Conservation (phyloP, 2,888 invertebrate genomes). For the Perithous albicinctus region DNA sequence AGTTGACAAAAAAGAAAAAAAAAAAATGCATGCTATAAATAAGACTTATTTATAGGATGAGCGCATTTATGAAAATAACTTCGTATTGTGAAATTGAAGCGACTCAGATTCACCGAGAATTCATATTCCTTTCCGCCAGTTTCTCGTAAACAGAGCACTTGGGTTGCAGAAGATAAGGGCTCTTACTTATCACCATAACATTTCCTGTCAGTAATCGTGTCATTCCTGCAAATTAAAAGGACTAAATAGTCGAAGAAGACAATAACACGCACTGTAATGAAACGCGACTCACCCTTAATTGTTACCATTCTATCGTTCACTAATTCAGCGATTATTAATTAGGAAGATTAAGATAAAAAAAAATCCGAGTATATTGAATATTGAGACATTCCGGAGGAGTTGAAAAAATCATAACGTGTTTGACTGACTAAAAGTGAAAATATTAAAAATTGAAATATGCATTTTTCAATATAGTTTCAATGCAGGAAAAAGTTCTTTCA, state of each 20-base stretch:
- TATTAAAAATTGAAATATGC: too few species aligned
- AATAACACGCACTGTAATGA: constrained; percentile 67
- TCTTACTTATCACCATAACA: constrained; percentile 69
- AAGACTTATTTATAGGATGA: background rate
- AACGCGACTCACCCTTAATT: constrained; percentile 40
- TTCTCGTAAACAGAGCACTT: constrained; percentile 20
- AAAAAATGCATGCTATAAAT: background rate
- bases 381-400: too few species aligned
- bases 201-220: constrained; percentile 73
- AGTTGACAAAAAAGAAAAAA: background rate
- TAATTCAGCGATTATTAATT: background rate
- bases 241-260: constrained; percentile 71
- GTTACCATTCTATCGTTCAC: background rate
- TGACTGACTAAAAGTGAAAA: too few species aligned
- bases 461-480: too few species aligned
- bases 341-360: too few species aligned
- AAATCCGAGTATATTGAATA: too few species aligned
- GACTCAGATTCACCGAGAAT: background rate
- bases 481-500: too few species aligned
- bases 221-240: constrained; percentile 68
- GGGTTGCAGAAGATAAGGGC: constrained; percentile 72
- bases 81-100: background rate
- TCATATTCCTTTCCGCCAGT: background rate
- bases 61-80: background rate
- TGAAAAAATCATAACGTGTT: too few species aligned